phyloP scores from a whole-genome alignment of 2,888 invertebrate genomes.

The Mimas tiliae region DNA sequence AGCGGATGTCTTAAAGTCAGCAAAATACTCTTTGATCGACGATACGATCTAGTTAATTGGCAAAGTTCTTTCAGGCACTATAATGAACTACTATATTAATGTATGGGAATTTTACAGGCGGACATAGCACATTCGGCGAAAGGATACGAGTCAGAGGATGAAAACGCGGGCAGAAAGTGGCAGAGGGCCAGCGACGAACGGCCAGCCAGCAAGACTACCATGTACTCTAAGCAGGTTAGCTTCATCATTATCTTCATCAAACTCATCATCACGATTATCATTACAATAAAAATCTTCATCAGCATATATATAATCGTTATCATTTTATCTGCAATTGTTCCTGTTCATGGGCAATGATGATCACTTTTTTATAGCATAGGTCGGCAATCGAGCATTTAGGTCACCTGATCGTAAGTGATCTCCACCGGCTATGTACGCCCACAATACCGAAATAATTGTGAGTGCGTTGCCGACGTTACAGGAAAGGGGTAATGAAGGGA shows the following conservation, averaged over 20 bases:
- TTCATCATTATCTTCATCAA: background rate
- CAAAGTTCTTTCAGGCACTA: background rate
- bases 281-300: too few species aligned
- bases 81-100: background rate
- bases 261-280: background rate
- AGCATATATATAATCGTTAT: too few species aligned
- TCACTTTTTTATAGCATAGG: too few species aligned
- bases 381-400: too few species aligned
- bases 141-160: conserved; percentile 93
- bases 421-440: too few species aligned
- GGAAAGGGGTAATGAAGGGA: too few species aligned
- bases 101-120: conserved; percentile 72
- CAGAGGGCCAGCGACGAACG: conserved; percentile 84
- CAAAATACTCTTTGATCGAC: background rate
- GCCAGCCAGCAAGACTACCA: conserved; percentile 82
- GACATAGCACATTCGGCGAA: conserved; percentile 89
- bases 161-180: conserved; percentile 89
- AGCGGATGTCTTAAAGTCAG: background rate
- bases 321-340: too few species aligned
- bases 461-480: too few species aligned
- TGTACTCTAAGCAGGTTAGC: conserved; percentile 90
- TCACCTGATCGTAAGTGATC: too few species aligned
- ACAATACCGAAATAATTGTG: too few species aligned
- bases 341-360: too few species aligned
- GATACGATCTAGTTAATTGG: background rate